These are phyloP conservation scores for Nephrotoma guestfalica DNA, from an alignment of 2,888 invertebrate genomes.

Conservation along the genomic window DNA sequence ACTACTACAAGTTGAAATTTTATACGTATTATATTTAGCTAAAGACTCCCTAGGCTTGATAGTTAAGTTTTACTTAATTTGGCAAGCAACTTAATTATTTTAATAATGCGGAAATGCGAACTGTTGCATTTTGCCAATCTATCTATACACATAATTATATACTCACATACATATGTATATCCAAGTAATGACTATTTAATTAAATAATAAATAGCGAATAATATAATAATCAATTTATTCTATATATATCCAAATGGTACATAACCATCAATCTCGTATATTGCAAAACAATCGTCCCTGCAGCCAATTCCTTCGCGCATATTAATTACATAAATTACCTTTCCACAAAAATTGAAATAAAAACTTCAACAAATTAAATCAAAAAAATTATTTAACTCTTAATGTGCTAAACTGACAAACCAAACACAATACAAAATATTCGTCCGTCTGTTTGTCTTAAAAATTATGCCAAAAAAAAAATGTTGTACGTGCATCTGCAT, in stretches of 20 bases:
- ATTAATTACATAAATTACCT: conserved; percentile 1
- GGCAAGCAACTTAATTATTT: too few species aligned
- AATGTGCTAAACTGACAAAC: conserved; percentile 3
- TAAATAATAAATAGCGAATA: not conserved
- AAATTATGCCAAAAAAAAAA: not conserved
- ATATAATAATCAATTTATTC: not conserved
- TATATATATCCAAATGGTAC: not conserved
- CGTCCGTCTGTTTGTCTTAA: not conserved
- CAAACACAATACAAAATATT: not conserved
- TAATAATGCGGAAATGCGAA: too few species aligned
- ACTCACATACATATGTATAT: too few species aligned
- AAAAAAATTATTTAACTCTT: not conserved
- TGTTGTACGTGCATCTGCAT: not conserved
- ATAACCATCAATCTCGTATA: not conserved
- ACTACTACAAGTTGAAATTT: too few species aligned
- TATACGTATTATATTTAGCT: too few species aligned
- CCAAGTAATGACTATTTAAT: not conserved
- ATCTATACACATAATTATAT: too few species aligned
- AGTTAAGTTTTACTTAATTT: too few species aligned
- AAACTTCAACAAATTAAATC: conserved; percentile 1
- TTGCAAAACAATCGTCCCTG: not conserved
- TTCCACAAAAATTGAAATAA: not conserved
- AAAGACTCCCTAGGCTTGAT: too few species aligned
- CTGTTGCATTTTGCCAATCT: too few species aligned
- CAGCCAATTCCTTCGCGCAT: not conserved